phyloP scores from a whole-genome alignment of 2,797 vertebrate genomes.

The Mycteria americana region DNA sequence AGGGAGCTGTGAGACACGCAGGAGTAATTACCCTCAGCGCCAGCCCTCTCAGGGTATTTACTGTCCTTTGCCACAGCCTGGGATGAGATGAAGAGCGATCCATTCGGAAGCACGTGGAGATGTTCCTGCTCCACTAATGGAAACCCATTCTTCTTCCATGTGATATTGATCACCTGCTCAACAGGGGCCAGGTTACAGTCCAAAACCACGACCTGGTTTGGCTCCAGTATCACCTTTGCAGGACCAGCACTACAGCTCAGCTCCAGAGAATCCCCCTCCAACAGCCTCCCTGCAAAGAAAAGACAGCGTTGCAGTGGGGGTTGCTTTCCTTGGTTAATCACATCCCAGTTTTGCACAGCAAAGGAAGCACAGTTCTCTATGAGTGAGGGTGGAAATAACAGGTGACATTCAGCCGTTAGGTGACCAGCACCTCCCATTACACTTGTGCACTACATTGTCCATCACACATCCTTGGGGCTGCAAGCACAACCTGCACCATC shows the following conservation, averaged over 20 bases:
- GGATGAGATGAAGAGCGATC: slow-evolving; percentile 82
- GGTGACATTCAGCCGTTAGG: neutral
- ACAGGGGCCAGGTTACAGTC: slow-evolving; percentile 81
- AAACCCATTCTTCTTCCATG: slow-evolving; percentile 87
- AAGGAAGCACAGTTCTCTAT: neutral
- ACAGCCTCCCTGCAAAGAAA: slow-evolving; percentile 58
- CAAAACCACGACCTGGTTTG: slow-evolving; percentile 80
- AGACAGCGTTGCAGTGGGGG: neutral
- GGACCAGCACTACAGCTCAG: slow-evolving; percentile 89
- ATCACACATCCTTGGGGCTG: neutral
- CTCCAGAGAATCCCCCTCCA: slow-evolving; percentile 77
- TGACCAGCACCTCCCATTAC: neutral
- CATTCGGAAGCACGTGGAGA: slow-evolving; percentile 81
- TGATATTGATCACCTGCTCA: slow-evolving; percentile 80
- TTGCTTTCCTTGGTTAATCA: neutral
- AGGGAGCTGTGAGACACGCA: slow-evolving; percentile 83
- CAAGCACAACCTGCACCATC: neutral
- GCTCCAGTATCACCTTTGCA: slow-evolving; percentile 84
- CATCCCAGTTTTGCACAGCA: neutral
- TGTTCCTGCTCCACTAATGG: slow-evolving; percentile 71
- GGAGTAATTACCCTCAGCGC: slow-evolving; percentile 86
- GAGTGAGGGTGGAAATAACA: neutral
- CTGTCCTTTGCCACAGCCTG: slow-evolving; percentile 39
- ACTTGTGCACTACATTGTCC: neutral
- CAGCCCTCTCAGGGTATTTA: slow-evolving; percentile 34